Conservation (phyloP, 2,797 vertebrate genomes). For the Bufotes viridis region DNA sequence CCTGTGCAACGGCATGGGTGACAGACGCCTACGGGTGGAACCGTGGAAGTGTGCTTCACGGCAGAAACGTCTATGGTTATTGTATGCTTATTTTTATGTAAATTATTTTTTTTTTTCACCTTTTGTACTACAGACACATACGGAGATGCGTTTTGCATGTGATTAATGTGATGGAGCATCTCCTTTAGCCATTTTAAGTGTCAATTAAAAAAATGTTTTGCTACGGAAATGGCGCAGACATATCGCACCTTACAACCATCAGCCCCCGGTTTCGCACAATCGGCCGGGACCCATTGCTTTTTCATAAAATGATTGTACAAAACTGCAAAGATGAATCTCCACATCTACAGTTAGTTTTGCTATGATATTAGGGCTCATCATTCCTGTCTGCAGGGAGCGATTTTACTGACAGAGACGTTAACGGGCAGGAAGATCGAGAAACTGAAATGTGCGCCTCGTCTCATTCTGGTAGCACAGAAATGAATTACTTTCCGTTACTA, state of each 20-base stretch:
- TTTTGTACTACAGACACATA: background rate
- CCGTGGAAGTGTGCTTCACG: too few relatives aligned
- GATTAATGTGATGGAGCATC: background rate
- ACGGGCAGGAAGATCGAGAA: background rate
- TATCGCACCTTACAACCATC: background rate
- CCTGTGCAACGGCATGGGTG: too few relatives aligned
- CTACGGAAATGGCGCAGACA: background rate
- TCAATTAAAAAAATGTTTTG: background rate
- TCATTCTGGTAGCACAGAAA: slow-evolving; percentile 6
- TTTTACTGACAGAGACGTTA: background rate
- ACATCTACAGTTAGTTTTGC: background rate
- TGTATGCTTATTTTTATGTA: background rate
- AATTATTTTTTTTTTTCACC: background rate
- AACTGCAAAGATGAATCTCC: background rate
- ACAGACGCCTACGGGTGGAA: too few relatives aligned
- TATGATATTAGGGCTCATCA: background rate
- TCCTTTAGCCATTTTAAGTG: background rate
- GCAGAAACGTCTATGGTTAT: background rate
- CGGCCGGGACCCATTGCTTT: too few relatives aligned
- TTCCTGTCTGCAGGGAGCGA: background rate
- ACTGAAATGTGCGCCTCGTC: background rate
- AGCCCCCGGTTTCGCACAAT: background rate
- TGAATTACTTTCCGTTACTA: background rate
- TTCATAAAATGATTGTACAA: slow-evolving; percentile 28
- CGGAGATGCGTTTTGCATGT: background rate